Evolutionary conservation across 2,113 vertebrate genomes (phyloP).

Genomic region (Notiomystis cincta): DNA sequence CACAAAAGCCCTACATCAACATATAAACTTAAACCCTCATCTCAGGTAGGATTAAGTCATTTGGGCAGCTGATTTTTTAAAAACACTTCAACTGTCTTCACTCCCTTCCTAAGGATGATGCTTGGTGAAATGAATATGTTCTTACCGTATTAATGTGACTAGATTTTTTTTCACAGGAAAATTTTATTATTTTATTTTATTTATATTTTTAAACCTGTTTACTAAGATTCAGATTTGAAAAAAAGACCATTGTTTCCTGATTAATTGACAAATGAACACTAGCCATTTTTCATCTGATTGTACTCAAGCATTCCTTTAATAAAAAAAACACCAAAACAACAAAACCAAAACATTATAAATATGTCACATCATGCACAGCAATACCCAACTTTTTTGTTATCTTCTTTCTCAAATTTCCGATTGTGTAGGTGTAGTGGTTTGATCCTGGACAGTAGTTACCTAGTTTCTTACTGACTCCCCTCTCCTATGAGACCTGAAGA

Average conservation of each 20-base stretch:
- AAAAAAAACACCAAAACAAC: background rate
- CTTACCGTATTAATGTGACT: background rate
- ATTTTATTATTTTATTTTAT: background rate
- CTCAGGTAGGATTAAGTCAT: background rate
- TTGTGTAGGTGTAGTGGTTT: background rate
- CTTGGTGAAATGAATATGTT: background rate
- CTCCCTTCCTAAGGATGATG: background rate
- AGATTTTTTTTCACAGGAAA: background rate
- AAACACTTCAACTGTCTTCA: background rate
- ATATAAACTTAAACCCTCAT: background rate
- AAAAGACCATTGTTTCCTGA: background rate
- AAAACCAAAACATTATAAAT: background rate
- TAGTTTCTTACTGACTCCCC: background rate
- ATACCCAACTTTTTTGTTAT: background rate
- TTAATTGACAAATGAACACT: background rate
- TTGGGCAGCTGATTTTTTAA: background rate
- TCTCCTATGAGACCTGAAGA: background rate
- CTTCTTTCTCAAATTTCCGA: background rate
- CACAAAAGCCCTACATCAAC: background rate
- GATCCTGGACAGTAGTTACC: background rate
- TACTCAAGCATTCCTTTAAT: background rate
- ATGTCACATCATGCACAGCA: background rate
- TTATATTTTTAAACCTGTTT: background rate
- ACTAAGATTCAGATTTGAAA: background rate
- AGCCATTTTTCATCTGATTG: background rate